These are phyloP conservation scores for Labeo catla DNA, from an alignment of 2,113 vertebrate species.

Conservation along the genomic window DNA sequence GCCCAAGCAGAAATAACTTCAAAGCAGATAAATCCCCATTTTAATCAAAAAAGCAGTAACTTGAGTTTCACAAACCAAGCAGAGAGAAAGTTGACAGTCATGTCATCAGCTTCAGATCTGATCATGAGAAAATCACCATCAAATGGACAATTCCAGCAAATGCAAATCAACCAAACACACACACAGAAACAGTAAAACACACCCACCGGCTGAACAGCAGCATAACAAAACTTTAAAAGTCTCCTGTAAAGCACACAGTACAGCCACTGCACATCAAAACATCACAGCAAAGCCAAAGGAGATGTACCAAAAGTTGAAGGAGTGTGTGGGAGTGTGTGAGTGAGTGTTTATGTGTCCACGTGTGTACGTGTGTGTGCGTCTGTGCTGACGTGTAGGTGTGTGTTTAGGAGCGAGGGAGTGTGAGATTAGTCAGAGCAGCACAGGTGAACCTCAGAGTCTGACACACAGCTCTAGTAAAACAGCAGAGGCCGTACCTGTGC, in stretches of 20 bases:
- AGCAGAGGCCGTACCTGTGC: slow-evolving; percentile 71
- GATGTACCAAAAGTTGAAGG: neutral
- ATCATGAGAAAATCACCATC: neutral
- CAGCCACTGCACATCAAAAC: slow-evolving; percentile 2
- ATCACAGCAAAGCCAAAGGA: slow-evolving; percentile 22
- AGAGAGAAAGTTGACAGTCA: neutral
- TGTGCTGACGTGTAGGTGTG: slow-evolving; percentile 40
- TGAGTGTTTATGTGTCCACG: slow-evolving; percentile 30
- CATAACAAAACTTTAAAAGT: neutral
- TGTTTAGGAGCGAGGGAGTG: slow-evolving; percentile 26
- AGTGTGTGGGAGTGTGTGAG: slow-evolving; percentile 33
- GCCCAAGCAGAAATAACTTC: neutral
- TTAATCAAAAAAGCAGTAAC: neutral
- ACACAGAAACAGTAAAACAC: neutral
- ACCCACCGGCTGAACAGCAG: neutral
- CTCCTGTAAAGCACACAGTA: neutral
- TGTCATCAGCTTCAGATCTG: neutral
- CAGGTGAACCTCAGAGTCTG: slow-evolving; percentile 43
- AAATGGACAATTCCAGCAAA: neutral
- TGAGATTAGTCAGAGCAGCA: slow-evolving; percentile 40
- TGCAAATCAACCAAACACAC: neutral
- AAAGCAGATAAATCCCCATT: neutral
- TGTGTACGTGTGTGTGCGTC: neutral
- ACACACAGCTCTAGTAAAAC: slow-evolving; percentile 52
- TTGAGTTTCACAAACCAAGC: neutral